Percentiles rank a stretch among this genome's conserved stretches.
Evolutionary conservation across 2,888 invertebrate genomes (phyloP).

Genomic region (Asteroscopus sphinx): DNA sequence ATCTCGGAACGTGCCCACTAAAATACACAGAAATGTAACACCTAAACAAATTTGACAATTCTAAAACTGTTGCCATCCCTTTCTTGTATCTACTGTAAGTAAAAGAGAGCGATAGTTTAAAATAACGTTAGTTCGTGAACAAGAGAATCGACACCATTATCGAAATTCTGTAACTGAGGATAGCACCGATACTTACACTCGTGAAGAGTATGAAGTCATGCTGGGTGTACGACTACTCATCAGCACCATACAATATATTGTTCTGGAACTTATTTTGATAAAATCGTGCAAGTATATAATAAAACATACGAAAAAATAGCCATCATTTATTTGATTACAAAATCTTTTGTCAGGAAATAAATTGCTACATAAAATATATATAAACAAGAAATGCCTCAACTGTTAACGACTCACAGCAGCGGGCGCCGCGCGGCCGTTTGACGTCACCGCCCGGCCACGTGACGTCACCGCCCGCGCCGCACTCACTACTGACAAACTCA

Average conservation of each 20-base stretch:
- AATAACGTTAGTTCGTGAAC: no score
- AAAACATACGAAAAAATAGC: slow-evolving; percentile 77
- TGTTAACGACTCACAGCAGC: slow-evolving; percentile 59
- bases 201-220: slow-evolving; percentile 6
- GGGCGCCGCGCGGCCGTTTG: slow-evolving; percentile 34
- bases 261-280: slow-evolving; percentile 19
- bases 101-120: no score
- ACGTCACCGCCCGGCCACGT: slow-evolving; percentile 22
- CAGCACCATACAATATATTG: slow-evolving; percentile 65
- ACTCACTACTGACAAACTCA: slow-evolving; percentile 54
- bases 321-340: slow-evolving; percentile 89
- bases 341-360: slow-evolving; percentile 86
- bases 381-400: slow-evolving; percentile 82
- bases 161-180: background rate
- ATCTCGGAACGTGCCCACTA: no score
- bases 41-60: no score
- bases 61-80: no score
- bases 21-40: no score
- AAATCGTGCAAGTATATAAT: slow-evolving; percentile 53
- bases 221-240: slow-evolving; percentile 29
- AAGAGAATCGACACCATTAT: no score
- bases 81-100: no score
- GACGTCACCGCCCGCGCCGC: slow-evolving; percentile 18
- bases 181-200: background rate
- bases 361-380: slow-evolving; percentile 87